A percentile compares a stretch with the other conserved stretches of the same genome.
These are phyloP conservation scores for Ornithoptera alexandrae DNA, from an alignment of 2,888 invertebrate species.

Conservation along the genomic window DNA sequence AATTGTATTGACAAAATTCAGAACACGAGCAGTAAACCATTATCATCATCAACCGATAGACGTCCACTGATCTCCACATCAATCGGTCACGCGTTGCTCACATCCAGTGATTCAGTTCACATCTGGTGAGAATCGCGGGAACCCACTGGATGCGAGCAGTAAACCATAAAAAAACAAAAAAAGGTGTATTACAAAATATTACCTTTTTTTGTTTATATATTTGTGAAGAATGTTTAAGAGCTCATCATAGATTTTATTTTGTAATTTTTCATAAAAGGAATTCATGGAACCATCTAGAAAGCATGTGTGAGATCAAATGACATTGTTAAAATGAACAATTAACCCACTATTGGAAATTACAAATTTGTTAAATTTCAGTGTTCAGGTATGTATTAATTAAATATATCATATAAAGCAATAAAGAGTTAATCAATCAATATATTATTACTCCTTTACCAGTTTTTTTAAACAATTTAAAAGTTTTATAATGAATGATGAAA, in stretches of 20 bases:
- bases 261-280: slow-evolving; percentile 11
- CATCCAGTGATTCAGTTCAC: no score
- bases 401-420: background rate
- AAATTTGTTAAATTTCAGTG: slow-evolving; percentile 14
- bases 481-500: no score
- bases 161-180: no score
- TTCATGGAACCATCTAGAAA: slow-evolving; percentile 9
- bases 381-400: slow-evolving; percentile 5
- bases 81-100: no score
- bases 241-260: background rate
- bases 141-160: no score
- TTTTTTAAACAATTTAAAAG: background rate
- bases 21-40: no score
- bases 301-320: background rate
- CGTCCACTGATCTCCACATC: no score
- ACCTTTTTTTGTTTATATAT: background rate
- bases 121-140: no score
- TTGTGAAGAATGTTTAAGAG: background rate
- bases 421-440: slow-evolving; percentile 10
- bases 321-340: background rate
- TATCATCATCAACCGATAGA: no score
- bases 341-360: background rate
- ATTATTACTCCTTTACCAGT: background rate
- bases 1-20: no score
- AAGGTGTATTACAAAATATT: no score